Conservation (phyloP, 2,797 vertebrate genomes). For the Dendrocincla fuliginosa region DNA sequence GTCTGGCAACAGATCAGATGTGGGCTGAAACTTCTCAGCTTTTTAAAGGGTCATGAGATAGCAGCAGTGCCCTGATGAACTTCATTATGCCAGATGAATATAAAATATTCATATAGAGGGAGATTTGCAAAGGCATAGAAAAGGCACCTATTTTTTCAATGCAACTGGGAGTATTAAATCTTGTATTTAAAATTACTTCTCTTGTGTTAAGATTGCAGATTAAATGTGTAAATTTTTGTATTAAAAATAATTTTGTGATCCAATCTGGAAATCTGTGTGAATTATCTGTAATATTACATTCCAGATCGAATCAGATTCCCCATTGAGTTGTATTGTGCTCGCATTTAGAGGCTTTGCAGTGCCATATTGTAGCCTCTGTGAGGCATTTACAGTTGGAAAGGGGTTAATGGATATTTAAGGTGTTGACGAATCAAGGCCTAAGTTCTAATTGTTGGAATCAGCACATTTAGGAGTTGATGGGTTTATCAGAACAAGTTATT, state of each 20-base stretch:
- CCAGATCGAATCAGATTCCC: not conserved
- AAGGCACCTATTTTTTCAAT: not conserved
- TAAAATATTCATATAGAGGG: not conserved
- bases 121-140: not conserved
- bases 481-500: not conserved
- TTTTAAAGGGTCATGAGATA: not conserved
- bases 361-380: not conserved
- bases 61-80: conserved; percentile 34
- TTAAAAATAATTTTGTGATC: not conserved
- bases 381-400: not conserved
- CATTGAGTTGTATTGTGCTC: fast-evolving
- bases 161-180: not conserved
- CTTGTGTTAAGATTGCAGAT: not conserved
- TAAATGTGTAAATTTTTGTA: not conserved
- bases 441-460: not conserved
- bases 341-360: not conserved
- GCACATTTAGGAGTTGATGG: not conserved
- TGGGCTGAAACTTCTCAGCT: conserved; percentile 24
- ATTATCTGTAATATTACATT: not conserved
- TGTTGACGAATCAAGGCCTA: not conserved
- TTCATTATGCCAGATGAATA: conserved; percentile 15
- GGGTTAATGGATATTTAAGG: not conserved
- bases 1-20: not conserved
- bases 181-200: not conserved
- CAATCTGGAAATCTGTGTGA: not conserved